Evolutionary conservation across 2,797 vertebrate species (phyloP).

Genomic region (Psittacula derbiana): DNA sequence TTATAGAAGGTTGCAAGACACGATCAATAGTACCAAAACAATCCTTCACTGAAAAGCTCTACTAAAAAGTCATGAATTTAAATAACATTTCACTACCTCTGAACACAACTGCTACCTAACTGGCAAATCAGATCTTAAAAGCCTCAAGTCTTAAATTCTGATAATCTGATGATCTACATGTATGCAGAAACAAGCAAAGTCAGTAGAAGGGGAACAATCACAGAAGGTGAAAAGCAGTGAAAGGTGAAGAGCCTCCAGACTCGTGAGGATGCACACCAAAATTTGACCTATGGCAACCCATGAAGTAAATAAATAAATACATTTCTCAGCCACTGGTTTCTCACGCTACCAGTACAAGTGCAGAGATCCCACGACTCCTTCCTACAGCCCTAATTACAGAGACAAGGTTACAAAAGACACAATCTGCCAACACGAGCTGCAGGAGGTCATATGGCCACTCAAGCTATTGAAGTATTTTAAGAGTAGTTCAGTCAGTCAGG

Average conservation of each 20-base stretch:
- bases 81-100: background rate
- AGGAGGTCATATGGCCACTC: background rate
- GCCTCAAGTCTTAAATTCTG: background rate
- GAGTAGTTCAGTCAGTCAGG: background rate
- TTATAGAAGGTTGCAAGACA: background rate
- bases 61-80: background rate
- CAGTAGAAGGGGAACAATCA: background rate
- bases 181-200: background rate
- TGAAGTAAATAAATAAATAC: background rate
- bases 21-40: background rate
- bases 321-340: background rate
- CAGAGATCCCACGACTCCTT: background rate
- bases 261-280: background rate
- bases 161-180: background rate
- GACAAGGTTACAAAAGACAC: background rate
- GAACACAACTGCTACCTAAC: background rate
- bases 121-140: background rate
- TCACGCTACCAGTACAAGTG: background rate
- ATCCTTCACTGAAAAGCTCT: background rate
- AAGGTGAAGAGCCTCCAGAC: background rate
- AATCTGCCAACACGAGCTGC: background rate
- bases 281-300: background rate
- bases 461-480: constrained; percentile 4
- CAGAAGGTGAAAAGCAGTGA: background rate
- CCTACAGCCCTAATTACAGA: background rate